A percentile compares a stretch with the other conserved stretches of the same genome.
Evolutionary conservation across 2,888 invertebrate genomes (phyloP).

Genomic region (Caenorhabditis uteleia): DNA sequence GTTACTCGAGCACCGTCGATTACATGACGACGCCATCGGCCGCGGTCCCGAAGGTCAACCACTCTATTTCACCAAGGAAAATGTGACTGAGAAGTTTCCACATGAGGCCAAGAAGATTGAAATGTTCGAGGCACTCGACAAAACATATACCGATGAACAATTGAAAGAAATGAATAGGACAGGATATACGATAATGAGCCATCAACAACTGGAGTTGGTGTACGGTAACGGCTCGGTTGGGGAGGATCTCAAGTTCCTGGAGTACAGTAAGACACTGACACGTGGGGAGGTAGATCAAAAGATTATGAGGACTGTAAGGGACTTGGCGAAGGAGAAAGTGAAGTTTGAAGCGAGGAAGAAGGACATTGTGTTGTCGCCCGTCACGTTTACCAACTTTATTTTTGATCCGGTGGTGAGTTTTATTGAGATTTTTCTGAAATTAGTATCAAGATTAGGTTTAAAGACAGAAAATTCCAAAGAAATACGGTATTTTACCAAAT

Average conservation of each 20-base stretch:
- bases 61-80: slow-evolving; percentile 61
- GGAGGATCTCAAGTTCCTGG: slow-evolving; percentile 39
- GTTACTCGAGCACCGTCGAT: slow-evolving; percentile 15
- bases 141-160: slow-evolving; percentile 49
- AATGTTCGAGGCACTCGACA: slow-evolving; percentile 50
- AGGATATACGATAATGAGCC: slow-evolving; percentile 57
- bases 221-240: slow-evolving; percentile 58
- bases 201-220: slow-evolving; percentile 51
- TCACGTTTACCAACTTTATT: slow-evolving; percentile 25
- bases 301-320: slow-evolving; percentile 32
- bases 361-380: slow-evolving; percentile 41
- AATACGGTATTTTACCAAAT: too few species aligned
- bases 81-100: slow-evolving; percentile 44
- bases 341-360: slow-evolving; percentile 37
- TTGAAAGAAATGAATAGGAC: slow-evolving; percentile 54
- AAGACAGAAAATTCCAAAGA: too few species aligned
- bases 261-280: slow-evolving; percentile 27
- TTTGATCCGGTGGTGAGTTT: slow-evolving; percentile 26
- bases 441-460: not conserved
- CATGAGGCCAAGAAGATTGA: slow-evolving; percentile 56
- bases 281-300: slow-evolving; percentile 10
- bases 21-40: slow-evolving; percentile 25
- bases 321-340: slow-evolving; percentile 32
- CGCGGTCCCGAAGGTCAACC: slow-evolving; percentile 43
- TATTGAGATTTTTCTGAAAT: slow-evolving; percentile 14